Percentiles rank a stretch among this genome's conserved stretches.
phyloP scores from a whole-genome alignment of 1,140 invertebrate genomes.

The Psix sp. region DNA sequence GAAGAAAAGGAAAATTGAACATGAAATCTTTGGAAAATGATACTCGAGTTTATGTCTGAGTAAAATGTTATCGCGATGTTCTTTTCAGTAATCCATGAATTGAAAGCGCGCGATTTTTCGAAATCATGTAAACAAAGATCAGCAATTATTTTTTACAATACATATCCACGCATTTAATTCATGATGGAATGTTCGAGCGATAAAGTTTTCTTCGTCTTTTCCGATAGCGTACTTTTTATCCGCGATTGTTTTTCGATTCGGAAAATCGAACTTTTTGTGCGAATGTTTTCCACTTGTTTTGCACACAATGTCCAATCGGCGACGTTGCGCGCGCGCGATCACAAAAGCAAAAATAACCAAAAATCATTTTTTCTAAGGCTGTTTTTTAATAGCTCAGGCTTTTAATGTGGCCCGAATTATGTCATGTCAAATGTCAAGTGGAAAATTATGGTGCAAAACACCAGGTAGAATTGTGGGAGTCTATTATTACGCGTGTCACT shows the following conservation, averaged over 20 bases:
- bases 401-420: conserved; percentile 39
- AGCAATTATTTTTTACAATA: conserved; percentile 44
- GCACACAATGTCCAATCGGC: no score
- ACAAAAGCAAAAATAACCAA: no score
- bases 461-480: conserved; percentile 43
- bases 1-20: no score
- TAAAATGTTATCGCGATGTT: conserved; percentile 16
- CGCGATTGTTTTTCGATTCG: conserved; percentile 10
- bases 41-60: no score
- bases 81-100: conserved; percentile 31
- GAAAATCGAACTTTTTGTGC: background rate
- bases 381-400: conserved; percentile 29
- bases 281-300: background rate
- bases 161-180: conserved; percentile 40
- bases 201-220: conserved; percentile 43
- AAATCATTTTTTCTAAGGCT: no score
- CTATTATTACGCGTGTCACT: conserved; percentile 53
- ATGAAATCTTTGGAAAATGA: no score
- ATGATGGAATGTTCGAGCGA: conserved; percentile 47
- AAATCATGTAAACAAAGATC: conserved; percentile 21
- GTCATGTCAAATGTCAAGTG: conserved; percentile 49
- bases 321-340: no score
- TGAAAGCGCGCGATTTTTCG: conserved; percentile 29
- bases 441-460: conserved; percentile 47
- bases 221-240: conserved; percentile 20